Percentiles rank a stretch among this genome's conserved stretches.
phyloP scores from a whole-genome alignment of 2,888 invertebrate species.

The Xylota sylvarum region DNA sequence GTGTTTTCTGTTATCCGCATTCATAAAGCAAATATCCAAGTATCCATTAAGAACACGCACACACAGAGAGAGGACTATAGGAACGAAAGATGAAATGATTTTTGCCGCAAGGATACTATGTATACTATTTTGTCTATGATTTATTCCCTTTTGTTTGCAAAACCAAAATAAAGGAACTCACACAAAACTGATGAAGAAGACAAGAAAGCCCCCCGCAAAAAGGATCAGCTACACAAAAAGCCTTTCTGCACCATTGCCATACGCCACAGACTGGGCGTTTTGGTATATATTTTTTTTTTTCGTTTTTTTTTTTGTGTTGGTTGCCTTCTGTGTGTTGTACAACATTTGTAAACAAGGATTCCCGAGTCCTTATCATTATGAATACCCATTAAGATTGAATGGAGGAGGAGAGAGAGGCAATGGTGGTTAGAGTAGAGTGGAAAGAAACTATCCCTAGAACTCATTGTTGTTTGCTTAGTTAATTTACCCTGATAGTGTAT shows the following conservation, averaged over 20 bases:
- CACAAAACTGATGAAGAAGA: slow-evolving; percentile 58
- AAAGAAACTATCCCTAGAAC: slow-evolving; percentile 55
- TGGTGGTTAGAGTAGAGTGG: not conserved
- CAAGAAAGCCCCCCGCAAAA: slow-evolving; percentile 51
- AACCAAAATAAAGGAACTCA: slow-evolving; percentile 54
- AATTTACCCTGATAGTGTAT: slow-evolving; percentile 64
- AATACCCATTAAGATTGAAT: slow-evolving; percentile 75
- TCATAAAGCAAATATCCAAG: slow-evolving; percentile 69
- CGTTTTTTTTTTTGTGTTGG: too few relatives aligned
- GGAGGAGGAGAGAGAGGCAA: slow-evolving; percentile 9
- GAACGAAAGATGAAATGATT: slow-evolving; percentile 60
- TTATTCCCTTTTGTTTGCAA: slow-evolving; percentile 71
- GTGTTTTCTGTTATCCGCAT: slow-evolving; percentile 68
- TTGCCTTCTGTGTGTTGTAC: slow-evolving; percentile 15
- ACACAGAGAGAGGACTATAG: slow-evolving; percentile 20
- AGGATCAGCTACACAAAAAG: slow-evolving; percentile 38
- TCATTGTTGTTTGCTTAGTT: slow-evolving; percentile 74
- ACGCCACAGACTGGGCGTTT: not conserved
- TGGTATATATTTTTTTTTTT: too few relatives aligned
- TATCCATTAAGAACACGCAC: slow-evolving; percentile 45
- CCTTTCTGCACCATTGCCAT: slow-evolving; percentile 21
- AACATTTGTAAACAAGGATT: slow-evolving; percentile 62
- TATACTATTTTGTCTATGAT: slow-evolving; percentile 65
- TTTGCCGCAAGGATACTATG: slow-evolving; percentile 66
- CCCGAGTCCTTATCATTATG: slow-evolving; percentile 72